Base-by-base conservation (phyloP, 2,113 vertebrate genomes). In the Deroptyus accipitrinus region DNA sequence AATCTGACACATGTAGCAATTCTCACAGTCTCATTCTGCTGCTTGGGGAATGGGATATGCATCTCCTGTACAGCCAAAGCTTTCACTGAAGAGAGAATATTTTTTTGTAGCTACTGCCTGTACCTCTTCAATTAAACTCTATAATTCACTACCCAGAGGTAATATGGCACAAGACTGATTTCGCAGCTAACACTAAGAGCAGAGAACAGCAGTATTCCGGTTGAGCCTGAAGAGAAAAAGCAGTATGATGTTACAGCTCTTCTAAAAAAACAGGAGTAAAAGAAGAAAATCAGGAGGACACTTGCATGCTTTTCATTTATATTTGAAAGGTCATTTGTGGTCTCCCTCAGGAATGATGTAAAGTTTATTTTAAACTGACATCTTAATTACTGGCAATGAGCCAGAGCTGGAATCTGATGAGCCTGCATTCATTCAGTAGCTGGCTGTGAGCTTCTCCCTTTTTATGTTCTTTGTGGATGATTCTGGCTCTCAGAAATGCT, bases 341-440 rank as follows among this genome's bases (percentile, higher is more conserved):
- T 89, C 55, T 90, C 85, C 48, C 73, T 76, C 63, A 84, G 67
- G 82, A 69, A 83, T 20, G 54, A 70, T 92, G 83, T 83, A 89
- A 96, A 92, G 72, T 81, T 90, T 90, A 86, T 80, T 95, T 78
- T 94, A 90, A 96, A 86, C 85, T 92, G 93, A 68, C 83, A 83
- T 85, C 92, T 93, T 83, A 95, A 95, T 95, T 91, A 84, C 41
- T 96, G 92, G 86, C 93, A 77, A 55, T 4, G 30, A 61, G 73
- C 95, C 93, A 94, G 66, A 94, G 83, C 78, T 80, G 86, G 91
- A 97, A 97, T 95, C 74, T 85, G 91, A 98, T 94, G 90, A 97
- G 91, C 42, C 73, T 87, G 83, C 31, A 51, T 41, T 93, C 81
- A 86, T 74, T 41, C 54, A 35, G 39, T 31, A 39, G 57, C 78